phyloP scores from a whole-genome alignment of 2,888 invertebrate genomes.

The Eristalinus sepulchralis region DNA sequence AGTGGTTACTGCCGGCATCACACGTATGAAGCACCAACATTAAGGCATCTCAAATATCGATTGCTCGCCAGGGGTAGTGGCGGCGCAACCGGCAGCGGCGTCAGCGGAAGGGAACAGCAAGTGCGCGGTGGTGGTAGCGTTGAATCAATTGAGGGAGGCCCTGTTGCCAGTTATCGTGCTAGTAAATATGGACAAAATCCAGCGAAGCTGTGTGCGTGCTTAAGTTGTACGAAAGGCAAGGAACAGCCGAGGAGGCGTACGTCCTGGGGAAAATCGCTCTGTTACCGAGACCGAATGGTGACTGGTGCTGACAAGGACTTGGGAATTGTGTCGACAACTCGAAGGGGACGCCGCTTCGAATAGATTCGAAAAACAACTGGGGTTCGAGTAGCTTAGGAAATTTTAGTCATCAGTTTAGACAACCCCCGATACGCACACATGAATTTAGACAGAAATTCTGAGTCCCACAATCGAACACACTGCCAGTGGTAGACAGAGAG shows the following conservation, averaged over 20 bases:
- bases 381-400: too few species aligned
- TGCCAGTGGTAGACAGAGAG: not conserved
- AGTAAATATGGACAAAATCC: conserved; percentile 29
- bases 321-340: conserved; percentile 13
- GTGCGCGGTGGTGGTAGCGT: conserved; percentile 20
- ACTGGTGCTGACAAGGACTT: conserved; percentile 17
- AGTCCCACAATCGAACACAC: not conserved
- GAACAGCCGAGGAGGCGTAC: conserved; percentile 47
- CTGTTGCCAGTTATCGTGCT: conserved; percentile 14
- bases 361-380: not conserved
- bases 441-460: not conserved
- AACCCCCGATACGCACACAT: not conserved
- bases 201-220: conserved; percentile 52
- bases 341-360: conserved; percentile 47
- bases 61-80: conserved; percentile 48
- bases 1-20: conserved; percentile 80
- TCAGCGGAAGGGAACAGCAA: conserved; percentile 7
- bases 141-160: conserved; percentile 23
- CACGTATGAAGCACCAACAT: conserved; percentile 43
- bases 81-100: conserved; percentile 1
- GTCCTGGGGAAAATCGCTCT: conserved; percentile 56
- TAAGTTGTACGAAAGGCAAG: conserved; percentile 47
- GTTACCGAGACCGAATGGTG: not conserved
- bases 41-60: conserved; percentile 76
- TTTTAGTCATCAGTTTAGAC: not conserved